Evolutionary conservation across 2,113 vertebrate species (phyloP).

Genomic region (Dasyurus viverrinus): DNA sequence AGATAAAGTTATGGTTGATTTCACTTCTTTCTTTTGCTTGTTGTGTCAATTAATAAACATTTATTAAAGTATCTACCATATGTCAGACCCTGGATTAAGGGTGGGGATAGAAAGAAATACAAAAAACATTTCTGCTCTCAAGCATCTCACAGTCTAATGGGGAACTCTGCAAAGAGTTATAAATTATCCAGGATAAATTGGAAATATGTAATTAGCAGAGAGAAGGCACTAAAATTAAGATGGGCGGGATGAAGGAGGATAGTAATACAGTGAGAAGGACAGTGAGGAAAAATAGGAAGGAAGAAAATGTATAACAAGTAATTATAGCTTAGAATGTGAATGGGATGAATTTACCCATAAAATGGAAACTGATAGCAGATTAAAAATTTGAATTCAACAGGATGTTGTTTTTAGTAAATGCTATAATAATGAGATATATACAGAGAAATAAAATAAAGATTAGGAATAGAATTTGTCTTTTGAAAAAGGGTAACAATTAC

Average conservation of each 20-base stretch:
- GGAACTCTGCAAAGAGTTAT: not conserved
- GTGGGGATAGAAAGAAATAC: not conserved
- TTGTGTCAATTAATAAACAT: not conserved
- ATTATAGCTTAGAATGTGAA: too few species aligned
- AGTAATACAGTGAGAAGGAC: too few species aligned
- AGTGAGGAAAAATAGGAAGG: too few species aligned
- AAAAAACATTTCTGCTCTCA: not conserved
- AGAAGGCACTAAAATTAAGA: not conserved
- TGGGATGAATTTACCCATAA: too few species aligned
- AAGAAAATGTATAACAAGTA: too few species aligned
- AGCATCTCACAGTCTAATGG: not conserved
- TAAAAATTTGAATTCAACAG: too few species aligned
- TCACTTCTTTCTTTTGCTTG: constrained; percentile 23
- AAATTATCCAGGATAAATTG: not conserved
- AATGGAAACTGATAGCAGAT: too few species aligned
- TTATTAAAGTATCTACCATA: not conserved
- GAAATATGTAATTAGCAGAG: not conserved
- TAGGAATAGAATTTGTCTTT: too few species aligned
- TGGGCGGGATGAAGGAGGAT: not conserved
- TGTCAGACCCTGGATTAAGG: not conserved
- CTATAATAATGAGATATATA: too few species aligned
- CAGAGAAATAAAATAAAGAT: too few species aligned
- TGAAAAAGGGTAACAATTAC: too few species aligned
- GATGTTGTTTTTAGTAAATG: too few species aligned
- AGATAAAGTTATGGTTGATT: not conserved